Percentiles rank a stretch among this genome's conserved stretches.
phyloP scores from a whole-genome alignment of 2,113 vertebrate species.

The Onychostruthus taczanowskii region DNA sequence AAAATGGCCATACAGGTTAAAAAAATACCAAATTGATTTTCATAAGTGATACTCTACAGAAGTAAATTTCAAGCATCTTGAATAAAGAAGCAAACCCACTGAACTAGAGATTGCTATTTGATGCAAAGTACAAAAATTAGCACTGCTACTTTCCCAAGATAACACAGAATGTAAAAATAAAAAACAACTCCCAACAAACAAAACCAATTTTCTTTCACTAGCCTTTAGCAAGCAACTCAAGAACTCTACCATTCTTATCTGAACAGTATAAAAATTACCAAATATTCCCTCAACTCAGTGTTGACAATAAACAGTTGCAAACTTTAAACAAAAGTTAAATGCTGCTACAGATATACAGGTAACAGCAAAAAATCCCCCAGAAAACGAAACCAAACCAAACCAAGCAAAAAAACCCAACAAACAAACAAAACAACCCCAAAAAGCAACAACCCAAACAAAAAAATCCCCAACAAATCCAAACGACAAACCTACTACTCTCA shows the following conservation, averaged over 20 bases:
- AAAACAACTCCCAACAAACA: not conserved
- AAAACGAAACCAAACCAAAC: not conserved
- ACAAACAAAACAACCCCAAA: not conserved
- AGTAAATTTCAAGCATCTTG: not conserved
- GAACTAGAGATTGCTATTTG: not conserved
- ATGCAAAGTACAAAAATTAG: not conserved
- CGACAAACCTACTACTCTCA: not conserved
- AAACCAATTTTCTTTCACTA: not conserved
- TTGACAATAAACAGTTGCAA: not conserved
- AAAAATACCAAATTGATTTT: not conserved
- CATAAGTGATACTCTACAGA: not conserved
- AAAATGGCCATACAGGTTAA: not conserved
- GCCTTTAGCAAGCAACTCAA: not conserved
- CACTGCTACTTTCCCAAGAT: not conserved
- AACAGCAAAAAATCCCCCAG: not conserved
- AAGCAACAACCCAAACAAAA: not conserved
- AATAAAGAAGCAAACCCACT: not conserved
- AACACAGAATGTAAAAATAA: fast-evolving
- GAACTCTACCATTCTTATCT: not conserved
- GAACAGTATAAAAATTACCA: not conserved
- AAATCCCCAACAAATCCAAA: not conserved
- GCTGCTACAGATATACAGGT: not conserved
- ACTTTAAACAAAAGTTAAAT: not conserved
- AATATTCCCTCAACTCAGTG: not conserved
- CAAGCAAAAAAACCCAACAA: not conserved